These are phyloP conservation scores for Hippocampus guttulatus DNA, from an alignment of 2,113 vertebrate genomes.

Conservation along the genomic window DNA sequence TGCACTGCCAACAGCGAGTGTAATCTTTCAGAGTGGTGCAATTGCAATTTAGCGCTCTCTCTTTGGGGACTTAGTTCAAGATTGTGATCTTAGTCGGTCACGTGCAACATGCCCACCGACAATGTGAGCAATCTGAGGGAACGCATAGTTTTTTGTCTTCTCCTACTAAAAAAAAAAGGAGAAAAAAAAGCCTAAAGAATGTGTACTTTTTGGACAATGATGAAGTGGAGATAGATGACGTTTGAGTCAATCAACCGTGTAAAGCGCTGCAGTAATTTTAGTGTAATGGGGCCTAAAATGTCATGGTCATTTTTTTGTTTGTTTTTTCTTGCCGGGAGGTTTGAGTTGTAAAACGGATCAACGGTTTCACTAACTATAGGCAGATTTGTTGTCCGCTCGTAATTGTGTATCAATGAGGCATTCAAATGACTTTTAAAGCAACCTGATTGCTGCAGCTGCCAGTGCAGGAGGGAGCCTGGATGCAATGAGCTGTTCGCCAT, in stretches of 20 bases:
- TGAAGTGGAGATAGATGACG: not conserved
- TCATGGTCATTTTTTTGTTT: not conserved
- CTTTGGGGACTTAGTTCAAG: not conserved
- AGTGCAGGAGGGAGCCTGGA: not conserved
- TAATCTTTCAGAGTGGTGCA: no score
- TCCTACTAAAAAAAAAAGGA: no score
- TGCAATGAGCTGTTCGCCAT: not conserved
- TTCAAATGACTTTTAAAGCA: not conserved
- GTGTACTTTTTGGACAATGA: not conserved
- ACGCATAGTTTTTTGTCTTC: not conserved
- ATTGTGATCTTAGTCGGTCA: not conserved
- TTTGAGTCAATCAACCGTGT: not conserved
- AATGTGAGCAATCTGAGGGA: not conserved
- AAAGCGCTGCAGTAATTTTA: slow-evolving; percentile 4
- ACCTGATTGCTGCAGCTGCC: not conserved
- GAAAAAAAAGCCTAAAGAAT: no score
- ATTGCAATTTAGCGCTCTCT: no score
- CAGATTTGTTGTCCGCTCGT: not conserved
- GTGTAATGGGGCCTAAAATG: not conserved
- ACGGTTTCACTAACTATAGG: not conserved
- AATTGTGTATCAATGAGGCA: not conserved
- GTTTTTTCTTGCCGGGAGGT: not conserved
- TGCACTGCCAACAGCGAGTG: no score
- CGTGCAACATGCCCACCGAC: not conserved
- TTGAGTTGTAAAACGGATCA: not conserved